These are phyloP conservation scores for Magallana nippona DNA, from an alignment of 2,888 invertebrate species.

Conservation along the genomic window DNA sequence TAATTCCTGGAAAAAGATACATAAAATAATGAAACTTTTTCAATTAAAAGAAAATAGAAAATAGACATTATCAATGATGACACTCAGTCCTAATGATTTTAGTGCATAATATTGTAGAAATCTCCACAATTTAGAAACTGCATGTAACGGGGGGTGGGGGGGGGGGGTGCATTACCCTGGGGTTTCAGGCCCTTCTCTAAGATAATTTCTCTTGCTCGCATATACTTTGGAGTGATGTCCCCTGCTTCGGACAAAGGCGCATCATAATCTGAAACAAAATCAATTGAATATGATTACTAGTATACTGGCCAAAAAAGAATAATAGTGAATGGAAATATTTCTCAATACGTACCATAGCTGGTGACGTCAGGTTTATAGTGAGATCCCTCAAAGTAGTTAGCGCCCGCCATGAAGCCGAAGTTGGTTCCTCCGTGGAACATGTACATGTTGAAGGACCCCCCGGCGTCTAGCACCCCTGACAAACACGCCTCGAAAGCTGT, in stretches of 20 bases:
- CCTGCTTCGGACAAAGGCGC: slow-evolving; percentile 93
- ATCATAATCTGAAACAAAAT: slow-evolving; percentile 88
- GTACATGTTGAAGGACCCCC: slow-evolving; percentile 89
- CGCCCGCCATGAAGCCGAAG: slow-evolving; percentile 74
- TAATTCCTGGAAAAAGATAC: slow-evolving; percentile 54
- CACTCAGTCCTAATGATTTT: too few relatives aligned
- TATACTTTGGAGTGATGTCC: slow-evolving; percentile 91
- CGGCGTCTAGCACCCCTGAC: slow-evolving; percentile 68
- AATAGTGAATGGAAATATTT: too few relatives aligned
- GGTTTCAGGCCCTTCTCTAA: slow-evolving; percentile 59
- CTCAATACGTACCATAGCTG: slow-evolving; percentile 78
- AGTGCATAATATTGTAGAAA: background rate
- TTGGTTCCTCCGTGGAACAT: slow-evolving; percentile 95
- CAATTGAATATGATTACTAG: too few relatives aligned
- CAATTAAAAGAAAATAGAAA: too few relatives aligned
- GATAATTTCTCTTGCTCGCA: slow-evolving; percentile 65
- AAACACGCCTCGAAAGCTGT: slow-evolving; percentile 66
- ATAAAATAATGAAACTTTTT: too few relatives aligned
- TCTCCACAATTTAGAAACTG: background rate
- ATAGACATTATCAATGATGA: too few relatives aligned
- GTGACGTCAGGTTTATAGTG: slow-evolving; percentile 82
- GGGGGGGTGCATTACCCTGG: slow-evolving; percentile 52
- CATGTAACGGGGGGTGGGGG: too few relatives aligned
- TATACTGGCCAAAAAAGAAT: too few relatives aligned
- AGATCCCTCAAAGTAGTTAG: slow-evolving; percentile 58